Conservation (phyloP, 2,888 invertebrate genomes). For the Sericinus montela region DNA sequence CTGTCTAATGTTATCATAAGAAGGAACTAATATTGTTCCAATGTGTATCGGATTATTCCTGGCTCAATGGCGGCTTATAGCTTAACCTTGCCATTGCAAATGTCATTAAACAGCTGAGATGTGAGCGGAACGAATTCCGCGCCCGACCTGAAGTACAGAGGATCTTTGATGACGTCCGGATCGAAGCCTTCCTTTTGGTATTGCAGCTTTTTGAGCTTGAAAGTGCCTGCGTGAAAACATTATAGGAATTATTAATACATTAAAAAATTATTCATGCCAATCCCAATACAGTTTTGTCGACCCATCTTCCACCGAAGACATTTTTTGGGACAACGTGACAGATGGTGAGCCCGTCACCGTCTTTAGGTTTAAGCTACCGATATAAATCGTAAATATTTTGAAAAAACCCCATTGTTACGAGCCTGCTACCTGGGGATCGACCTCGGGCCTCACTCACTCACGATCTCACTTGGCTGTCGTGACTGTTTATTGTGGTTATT, state of each 20-base stretch:
- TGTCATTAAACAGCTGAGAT: constrained; percentile 79
- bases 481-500: no score
- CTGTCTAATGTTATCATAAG: background rate
- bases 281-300: no score
- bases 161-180: constrained; percentile 84
- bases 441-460: no score
- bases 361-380: no score
- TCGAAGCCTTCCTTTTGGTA: constrained; percentile 92
- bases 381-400: no score
- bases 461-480: no score
- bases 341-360: no score
- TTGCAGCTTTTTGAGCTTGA: constrained; percentile 94
- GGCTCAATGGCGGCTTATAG: constrained; percentile 38
- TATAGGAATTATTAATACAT: background rate
- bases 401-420: no score
- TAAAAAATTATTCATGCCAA: no score
- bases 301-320: no score
- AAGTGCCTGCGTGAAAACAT: constrained; percentile 84
- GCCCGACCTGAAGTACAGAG: constrained; percentile 83
- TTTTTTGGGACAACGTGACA: no score
- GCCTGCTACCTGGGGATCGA: no score
- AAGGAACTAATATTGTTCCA: background rate
- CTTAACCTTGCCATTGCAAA: constrained; percentile 70
- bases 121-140: constrained; percentile 78
- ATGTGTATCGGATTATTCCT: background rate